Evolutionary conservation across 2,888 invertebrate genomes (phyloP).

Genomic region (Timema podura): DNA sequence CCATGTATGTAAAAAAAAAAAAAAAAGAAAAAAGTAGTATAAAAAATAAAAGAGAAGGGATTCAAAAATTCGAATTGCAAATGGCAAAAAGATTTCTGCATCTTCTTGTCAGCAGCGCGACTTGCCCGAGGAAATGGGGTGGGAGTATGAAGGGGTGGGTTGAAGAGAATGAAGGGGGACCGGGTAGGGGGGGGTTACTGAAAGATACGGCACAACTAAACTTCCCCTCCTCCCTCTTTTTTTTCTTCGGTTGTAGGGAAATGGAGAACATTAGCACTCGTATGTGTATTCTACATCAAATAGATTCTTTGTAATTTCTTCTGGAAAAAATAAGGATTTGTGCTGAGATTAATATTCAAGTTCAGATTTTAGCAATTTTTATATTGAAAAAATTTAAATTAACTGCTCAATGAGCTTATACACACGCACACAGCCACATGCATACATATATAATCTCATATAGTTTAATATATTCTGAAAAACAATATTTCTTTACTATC

Average conservation of each 20-base stretch:
- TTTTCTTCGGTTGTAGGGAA: constrained; percentile 18
- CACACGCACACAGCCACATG: too few relatives aligned
- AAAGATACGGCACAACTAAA: constrained; percentile 25
- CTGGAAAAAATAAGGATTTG: too few relatives aligned
- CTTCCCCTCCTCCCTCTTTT: constrained; percentile 15
- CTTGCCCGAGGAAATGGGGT: constrained; percentile 13
- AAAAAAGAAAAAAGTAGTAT: not conserved
- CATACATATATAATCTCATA: too few relatives aligned
- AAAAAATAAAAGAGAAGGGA: constrained; percentile 18
- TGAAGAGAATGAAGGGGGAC: constrained; percentile 16
- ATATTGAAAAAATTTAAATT: too few relatives aligned
- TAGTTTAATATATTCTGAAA: too few relatives aligned
- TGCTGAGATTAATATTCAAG: too few relatives aligned
- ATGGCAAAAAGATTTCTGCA: constrained; percentile 26
- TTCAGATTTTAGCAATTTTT: too few relatives aligned
- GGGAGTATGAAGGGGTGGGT: constrained; percentile 1
- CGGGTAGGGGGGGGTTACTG: constrained; percentile 16
- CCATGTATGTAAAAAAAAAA: too few relatives aligned
- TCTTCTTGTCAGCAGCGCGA: constrained; percentile 22
- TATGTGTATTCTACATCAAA: constrained; percentile 17
- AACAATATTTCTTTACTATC: too few relatives aligned
- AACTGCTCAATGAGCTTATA: too few relatives aligned
- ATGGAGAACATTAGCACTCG: constrained; percentile 26
- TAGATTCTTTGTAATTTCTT: too few relatives aligned
- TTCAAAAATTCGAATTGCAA: constrained; percentile 29